Evolutionary conservation across 2,797 vertebrate genomes (phyloP).

Genomic region (Anabas testudineus): DNA sequence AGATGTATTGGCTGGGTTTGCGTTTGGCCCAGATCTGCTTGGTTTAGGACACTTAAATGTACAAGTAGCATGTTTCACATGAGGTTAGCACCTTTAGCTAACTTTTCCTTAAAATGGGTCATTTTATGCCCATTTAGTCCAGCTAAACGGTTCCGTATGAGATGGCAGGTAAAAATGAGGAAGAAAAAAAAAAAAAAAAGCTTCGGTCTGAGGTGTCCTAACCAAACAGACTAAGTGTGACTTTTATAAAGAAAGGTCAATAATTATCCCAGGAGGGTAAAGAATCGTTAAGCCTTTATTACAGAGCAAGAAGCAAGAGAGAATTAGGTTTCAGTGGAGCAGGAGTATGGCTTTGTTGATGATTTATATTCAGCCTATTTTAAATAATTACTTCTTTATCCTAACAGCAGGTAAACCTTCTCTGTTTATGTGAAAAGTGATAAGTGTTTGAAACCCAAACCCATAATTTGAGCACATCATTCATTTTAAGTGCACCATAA

Average conservation of each 20-base stretch:
- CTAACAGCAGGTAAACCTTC: conserved; percentile 54
- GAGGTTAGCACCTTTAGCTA: conserved; percentile 37
- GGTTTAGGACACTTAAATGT: conserved; percentile 23
- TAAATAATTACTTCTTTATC: conserved; percentile 47
- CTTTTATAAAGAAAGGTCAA: conserved; percentile 22
- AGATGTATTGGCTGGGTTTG: conserved; percentile 60
- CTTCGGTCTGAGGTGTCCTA: not conserved
- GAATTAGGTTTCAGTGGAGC: conserved; percentile 19
- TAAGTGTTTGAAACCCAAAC: conserved; percentile 57
- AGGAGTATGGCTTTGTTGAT: conserved; percentile 33
- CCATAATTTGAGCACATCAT: conserved; percentile 71
- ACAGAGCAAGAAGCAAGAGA: conserved; percentile 21
- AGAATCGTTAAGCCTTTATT: conserved; percentile 37
- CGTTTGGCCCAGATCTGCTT: conserved; percentile 38
- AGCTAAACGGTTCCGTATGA: conserved; percentile 20
- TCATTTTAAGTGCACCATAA: conserved; percentile 68
- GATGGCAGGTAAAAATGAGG: not conserved
- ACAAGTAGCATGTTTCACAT: conserved; percentile 21
- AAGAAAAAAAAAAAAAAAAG: conserved; percentile 11
- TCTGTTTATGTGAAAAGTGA: conserved; percentile 51
- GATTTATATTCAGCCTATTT: conserved; percentile 56
- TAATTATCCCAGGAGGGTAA: conserved; percentile 24
- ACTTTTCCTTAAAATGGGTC: conserved; percentile 17
- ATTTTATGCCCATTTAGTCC: conserved; percentile 27
- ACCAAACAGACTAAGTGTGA: conserved; percentile 13